These are phyloP conservation scores for Heterohyrax brucei DNA, from an alignment of 2,797 vertebrate genomes.

Conservation along the genomic window DNA sequence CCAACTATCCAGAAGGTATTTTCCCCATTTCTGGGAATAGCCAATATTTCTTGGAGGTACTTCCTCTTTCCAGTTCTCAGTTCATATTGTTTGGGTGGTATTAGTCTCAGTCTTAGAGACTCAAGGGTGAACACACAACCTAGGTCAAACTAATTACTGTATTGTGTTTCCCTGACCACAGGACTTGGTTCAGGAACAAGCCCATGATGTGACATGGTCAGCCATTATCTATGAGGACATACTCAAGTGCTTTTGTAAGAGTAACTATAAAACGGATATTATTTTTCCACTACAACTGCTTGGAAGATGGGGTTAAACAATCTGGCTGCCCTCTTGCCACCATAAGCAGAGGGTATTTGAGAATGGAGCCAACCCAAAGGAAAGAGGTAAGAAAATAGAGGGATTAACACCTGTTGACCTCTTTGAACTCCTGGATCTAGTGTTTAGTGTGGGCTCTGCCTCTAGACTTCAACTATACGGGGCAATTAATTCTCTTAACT, in stretches of 20 bases:
- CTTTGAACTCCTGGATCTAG: background rate
- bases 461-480: background rate
- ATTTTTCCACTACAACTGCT: background rate
- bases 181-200: slow-evolving; percentile 43
- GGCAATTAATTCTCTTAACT: background rate
- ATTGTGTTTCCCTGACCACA: background rate
- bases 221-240: background rate
- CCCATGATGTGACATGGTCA: background rate
- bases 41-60: background rate
- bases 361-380: background rate
- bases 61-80: background rate
- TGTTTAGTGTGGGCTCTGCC: background rate
- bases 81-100: background rate
- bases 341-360: background rate
- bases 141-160: background rate
- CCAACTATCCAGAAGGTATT: background rate
- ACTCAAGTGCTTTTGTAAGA: background rate
- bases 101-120: background rate
- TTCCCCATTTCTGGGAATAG: background rate
- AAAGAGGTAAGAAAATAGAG: background rate
- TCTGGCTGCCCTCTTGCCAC: background rate
- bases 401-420: background rate
- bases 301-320: background rate
- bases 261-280: background rate
- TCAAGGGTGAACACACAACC: background rate